phyloP scores from a whole-genome alignment of 2,888 invertebrate species.

The Brachynemurus nebulosus region DNA sequence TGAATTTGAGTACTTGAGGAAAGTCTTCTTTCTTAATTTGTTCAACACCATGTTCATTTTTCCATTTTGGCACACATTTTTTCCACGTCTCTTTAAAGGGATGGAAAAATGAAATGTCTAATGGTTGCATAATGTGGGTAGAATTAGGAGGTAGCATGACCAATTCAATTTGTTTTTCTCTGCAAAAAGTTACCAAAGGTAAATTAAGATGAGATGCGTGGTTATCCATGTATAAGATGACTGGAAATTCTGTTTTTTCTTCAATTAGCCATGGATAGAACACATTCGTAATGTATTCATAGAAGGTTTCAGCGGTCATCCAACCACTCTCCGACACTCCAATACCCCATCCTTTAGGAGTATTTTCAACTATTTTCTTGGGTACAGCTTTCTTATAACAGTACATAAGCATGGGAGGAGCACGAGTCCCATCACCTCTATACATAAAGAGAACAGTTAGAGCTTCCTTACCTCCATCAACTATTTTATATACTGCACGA shows the following conservation, averaged over 20 bases:
- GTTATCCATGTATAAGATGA: slow-evolving; percentile 1
- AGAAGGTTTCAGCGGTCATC: slow-evolving; percentile 3
- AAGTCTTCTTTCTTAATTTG: not conserved
- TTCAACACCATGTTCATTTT: not conserved
- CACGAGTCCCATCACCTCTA: not conserved
- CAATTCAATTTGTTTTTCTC: not conserved
- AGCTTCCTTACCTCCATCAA: no score
- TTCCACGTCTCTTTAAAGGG: slow-evolving; percentile 2
- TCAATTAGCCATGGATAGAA: not conserved
- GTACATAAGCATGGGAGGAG: no score
- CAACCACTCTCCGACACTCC: not conserved
- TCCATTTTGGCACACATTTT: not conserved
- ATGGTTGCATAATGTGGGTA: not conserved
- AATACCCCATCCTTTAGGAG: slow-evolving; percentile 2
- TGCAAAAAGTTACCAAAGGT: not conserved
- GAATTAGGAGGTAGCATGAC: not conserved
- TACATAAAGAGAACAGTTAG: not conserved
- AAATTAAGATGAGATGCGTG: not conserved
- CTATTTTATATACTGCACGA: no score
- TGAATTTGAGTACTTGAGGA: no score
- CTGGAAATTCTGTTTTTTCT: not conserved
- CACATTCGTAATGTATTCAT: slow-evolving; percentile 3
- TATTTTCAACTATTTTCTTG: not conserved
- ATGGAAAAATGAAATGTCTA: not conserved
- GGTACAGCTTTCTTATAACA: not conserved